Conservation (phyloP, 2,888 invertebrate species). For the Phaedon cochleariae region DNA sequence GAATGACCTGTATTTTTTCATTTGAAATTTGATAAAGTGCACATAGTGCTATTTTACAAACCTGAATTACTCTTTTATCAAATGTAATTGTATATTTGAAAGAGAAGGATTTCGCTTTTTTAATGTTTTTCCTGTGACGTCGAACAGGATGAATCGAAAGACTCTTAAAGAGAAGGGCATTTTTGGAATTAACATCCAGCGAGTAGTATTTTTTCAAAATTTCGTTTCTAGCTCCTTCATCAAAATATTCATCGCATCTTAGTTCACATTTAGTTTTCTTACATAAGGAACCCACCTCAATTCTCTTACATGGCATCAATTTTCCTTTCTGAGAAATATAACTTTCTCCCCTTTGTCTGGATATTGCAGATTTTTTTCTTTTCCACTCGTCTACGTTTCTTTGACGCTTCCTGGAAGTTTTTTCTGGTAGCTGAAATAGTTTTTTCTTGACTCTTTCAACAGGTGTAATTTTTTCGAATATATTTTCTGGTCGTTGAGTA, state of each 20-base stretch:
- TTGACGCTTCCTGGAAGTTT: neutral
- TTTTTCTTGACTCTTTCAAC: no score
- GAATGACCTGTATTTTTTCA: constrained; percentile 6
- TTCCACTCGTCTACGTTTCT: neutral
- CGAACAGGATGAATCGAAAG: neutral
- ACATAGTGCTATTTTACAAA: neutral
- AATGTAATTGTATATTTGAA: neutral
- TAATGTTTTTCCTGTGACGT: neutral
- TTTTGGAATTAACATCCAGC: constrained; percentile 7
- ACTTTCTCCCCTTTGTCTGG: constrained; percentile 16
- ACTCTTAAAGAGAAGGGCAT: constrained; percentile 3
- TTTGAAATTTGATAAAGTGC: neutral
- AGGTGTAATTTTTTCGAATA: no score
- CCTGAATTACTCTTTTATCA: neutral
- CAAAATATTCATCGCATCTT: constrained; percentile 21
- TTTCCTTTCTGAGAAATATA: constrained; percentile 29
- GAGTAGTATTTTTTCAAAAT: constrained; percentile 17
- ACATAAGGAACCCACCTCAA: constrained; percentile 11
- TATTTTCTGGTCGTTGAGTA: no score
- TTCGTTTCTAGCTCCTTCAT: constrained; percentile 8
- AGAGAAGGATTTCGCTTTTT: neutral
- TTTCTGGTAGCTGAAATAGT: neutral
- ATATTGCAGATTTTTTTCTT: neutral
- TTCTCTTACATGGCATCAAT: constrained; percentile 17
- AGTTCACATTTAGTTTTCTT: constrained; percentile 16